Evolutionary conservation across 2,113 vertebrate species (phyloP).

Genomic region (Pygoscelis adeliae): DNA sequence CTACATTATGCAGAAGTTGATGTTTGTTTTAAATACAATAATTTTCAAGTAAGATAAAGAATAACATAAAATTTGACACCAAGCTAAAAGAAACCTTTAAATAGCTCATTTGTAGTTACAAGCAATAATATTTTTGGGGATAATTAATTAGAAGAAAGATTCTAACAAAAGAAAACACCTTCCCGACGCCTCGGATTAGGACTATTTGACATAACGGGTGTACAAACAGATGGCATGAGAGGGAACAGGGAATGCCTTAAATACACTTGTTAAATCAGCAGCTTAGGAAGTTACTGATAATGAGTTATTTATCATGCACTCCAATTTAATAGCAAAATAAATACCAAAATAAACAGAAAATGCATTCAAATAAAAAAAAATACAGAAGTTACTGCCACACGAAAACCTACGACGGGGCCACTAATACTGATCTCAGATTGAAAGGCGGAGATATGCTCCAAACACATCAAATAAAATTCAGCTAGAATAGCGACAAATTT

Average conservation of each 20-base stretch:
- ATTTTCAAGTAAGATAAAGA: not conserved
- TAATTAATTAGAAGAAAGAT: not conserved
- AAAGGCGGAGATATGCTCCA: not conserved
- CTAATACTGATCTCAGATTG: not conserved
- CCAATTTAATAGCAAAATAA: not conserved
- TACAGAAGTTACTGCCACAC: not conserved
- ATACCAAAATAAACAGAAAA: slow-evolving; percentile 5
- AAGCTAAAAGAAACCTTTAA: not conserved
- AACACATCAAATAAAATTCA: not conserved
- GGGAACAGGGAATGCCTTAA: slow-evolving; percentile 1
- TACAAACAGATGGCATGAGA: slow-evolving; percentile 16
- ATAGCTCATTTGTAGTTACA: not conserved
- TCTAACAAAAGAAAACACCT: not conserved
- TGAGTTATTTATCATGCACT: not conserved
- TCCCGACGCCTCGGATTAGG: not conserved
- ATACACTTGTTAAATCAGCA: not conserved
- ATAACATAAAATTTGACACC: not conserved
- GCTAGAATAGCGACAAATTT: not conserved
- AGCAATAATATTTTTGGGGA: not conserved
- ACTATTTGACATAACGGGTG: not conserved
- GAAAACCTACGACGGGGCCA: not conserved
- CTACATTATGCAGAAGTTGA: not conserved
- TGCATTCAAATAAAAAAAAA: not conserved
- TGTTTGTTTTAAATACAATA: not conserved
- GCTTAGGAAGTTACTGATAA: not conserved